Percentiles rank a stretch among this genome's conserved stretches.
phyloP scores from a whole-genome alignment of 2,888 invertebrate genomes.

The Drosophila picticornis region DNA sequence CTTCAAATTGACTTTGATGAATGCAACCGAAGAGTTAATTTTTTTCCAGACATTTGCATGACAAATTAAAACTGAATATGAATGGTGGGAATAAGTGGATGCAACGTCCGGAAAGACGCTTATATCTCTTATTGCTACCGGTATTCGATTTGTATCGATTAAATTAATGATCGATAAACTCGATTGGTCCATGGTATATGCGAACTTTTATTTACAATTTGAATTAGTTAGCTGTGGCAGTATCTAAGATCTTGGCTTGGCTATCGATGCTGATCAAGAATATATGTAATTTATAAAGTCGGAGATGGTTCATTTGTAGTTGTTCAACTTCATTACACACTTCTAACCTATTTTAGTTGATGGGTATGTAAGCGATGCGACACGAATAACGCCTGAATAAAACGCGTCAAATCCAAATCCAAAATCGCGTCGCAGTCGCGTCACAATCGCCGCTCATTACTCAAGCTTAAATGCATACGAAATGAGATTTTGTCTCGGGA shows the following conservation, averaged over 20 bases:
- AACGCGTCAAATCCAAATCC: conserved; percentile 42
- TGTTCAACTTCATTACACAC: neutral
- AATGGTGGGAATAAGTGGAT: neutral
- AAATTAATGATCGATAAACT: neutral
- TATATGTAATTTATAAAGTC: neutral
- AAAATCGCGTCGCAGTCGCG: conserved; percentile 27
- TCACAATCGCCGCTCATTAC: conserved; percentile 57
- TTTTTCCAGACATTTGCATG: neutral
- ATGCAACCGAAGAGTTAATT: neutral
- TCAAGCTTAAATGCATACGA: conserved; percentile 81
- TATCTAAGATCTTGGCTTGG: neutral
- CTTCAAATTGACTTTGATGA: neutral
- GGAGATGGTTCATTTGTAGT: neutral
- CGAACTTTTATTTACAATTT: neutral
- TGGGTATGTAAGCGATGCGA: conserved; percentile 4
- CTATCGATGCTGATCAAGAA: neutral
- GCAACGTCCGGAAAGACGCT: neutral
- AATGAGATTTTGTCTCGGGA: conserved; percentile 71
- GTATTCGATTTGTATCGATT: neutral
- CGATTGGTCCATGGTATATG: neutral
- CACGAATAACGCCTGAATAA: conserved; percentile 46
- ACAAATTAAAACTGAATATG: neutral
- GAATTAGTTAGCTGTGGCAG: neutral
- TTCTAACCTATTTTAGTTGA: neutral
- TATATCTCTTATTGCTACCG: neutral